phyloP scores from a whole-genome alignment of 1,140 invertebrate genomes.

The Diploscapter pachys region DNA sequence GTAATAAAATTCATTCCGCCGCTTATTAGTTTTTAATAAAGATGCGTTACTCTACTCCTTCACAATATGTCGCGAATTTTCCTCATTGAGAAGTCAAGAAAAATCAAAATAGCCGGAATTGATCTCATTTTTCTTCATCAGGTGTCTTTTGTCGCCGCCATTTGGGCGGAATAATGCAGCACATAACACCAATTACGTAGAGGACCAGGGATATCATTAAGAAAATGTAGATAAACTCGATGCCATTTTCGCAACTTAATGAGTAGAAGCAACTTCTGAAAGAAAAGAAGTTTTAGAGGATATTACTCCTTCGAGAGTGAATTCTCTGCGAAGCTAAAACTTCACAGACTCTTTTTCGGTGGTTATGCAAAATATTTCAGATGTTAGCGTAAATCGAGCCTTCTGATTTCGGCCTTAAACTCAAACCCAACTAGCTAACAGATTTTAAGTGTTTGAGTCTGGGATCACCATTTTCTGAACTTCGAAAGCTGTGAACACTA shows the following conservation, averaged over 20 bases:
- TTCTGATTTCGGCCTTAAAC: too few species aligned
- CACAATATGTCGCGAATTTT: not conserved
- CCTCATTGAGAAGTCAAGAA: conserved; percentile 7
- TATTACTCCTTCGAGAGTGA: too few species aligned
- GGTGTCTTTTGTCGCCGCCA: conserved; percentile 35
- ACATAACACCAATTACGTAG: conserved; percentile 25
- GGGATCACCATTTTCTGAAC: conserved; percentile 13
- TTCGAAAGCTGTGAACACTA: conserved; percentile 15
- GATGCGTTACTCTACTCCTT: too few species aligned
- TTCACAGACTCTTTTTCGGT: too few species aligned
- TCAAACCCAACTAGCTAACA: too few species aligned
- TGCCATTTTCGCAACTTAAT: conserved; percentile 20
- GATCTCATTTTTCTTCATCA: conserved; percentile 30
- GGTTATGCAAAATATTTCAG: too few species aligned
- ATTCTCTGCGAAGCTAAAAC: too few species aligned
- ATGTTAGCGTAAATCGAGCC: too few species aligned
- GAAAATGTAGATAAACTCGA: conserved; percentile 32
- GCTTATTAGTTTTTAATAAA: too few species aligned
- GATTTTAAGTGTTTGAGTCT: too few species aligned
- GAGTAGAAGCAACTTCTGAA: conserved; percentile 4
- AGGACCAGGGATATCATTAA: conserved; percentile 29
- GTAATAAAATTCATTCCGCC: too few species aligned
- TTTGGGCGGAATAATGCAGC: conserved; percentile 14
- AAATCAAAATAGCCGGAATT: not conserved
- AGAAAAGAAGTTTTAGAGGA: too few species aligned